Conservation (phyloP, 2,113 vertebrate genomes). For the Tapirus terrestris region DNA sequence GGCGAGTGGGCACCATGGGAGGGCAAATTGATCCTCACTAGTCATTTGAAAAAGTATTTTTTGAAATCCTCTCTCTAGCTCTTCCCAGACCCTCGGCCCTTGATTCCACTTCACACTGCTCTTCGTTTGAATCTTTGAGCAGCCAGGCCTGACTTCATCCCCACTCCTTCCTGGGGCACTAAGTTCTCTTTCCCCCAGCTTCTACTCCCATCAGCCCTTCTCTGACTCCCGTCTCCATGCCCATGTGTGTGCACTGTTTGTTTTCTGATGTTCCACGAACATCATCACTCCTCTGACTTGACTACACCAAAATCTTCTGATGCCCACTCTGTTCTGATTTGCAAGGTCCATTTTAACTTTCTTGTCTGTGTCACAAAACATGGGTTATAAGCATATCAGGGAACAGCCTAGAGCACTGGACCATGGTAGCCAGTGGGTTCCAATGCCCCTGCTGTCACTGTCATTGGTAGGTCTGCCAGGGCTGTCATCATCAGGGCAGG, state of each 20-base stretch:
- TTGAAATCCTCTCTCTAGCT: not conserved
- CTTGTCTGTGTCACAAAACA: not conserved
- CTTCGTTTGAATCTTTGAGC: not conserved
- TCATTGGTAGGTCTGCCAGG: not conserved
- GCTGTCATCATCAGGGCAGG: not conserved
- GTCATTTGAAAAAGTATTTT: not conserved
- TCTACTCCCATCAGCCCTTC: not conserved
- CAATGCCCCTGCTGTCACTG: not conserved
- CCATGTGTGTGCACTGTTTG: accelerated
- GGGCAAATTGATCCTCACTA: not conserved
- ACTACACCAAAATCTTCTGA: not conserved
- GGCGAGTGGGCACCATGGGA: accelerated
- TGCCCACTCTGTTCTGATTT: not conserved
- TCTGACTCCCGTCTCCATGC: accelerated
- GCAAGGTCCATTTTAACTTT: not conserved
- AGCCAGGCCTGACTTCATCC: accelerated
- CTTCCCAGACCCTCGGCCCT: not conserved
- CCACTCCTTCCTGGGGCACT: not conserved
- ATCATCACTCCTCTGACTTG: too few relatives aligned
- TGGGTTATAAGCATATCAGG: not conserved
- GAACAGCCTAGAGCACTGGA: not conserved
- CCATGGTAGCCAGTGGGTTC: not conserved
- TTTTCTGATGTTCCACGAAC: too few relatives aligned
- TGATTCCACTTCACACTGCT: not conserved
- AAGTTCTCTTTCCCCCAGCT: too few relatives aligned